Percentiles rank a stretch among this genome's conserved stretches.
These are phyloP conservation scores for Choreutis nemorana DNA, from an alignment of 2,888 invertebrate genomes.

Conservation along the genomic window DNA sequence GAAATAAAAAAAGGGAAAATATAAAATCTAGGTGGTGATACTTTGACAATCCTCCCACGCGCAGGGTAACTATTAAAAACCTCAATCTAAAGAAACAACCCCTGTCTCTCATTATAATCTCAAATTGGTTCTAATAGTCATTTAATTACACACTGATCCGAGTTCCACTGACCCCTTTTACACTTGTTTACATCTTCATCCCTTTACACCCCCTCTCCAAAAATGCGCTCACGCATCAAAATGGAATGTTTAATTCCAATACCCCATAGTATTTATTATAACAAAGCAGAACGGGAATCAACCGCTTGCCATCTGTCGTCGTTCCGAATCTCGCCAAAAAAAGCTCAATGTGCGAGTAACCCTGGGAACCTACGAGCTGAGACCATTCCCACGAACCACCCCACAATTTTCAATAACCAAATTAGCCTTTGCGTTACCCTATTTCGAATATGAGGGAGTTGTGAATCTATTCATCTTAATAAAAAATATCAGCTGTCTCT, in stretches of 20 bases:
- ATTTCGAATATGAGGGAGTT: slow-evolving; percentile 66
- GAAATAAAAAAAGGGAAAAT: no score
- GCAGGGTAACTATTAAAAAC: slow-evolving; percentile 34
- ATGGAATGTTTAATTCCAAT: slow-evolving; percentile 63
- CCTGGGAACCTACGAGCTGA: slow-evolving; percentile 71
- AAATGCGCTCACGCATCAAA: slow-evolving; percentile 58
- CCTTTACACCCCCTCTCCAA: slow-evolving; percentile 32
- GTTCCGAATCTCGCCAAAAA: slow-evolving; percentile 62
- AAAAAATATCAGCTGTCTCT: slow-evolving; percentile 51
- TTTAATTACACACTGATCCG: slow-evolving; percentile 52
- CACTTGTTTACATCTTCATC: slow-evolving; percentile 67
- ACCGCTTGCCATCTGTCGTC: slow-evolving; percentile 65
- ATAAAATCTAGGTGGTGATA: no score
- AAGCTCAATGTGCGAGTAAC: slow-evolving; percentile 63
- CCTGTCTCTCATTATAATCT: slow-evolving; percentile 49
- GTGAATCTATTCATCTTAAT: slow-evolving; percentile 63
- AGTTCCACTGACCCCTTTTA: slow-evolving; percentile 64
- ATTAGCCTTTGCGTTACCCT: slow-evolving; percentile 69
- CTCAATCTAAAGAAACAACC: slow-evolving; percentile 29
- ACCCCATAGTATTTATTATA: slow-evolving; percentile 61
- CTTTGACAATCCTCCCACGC: slow-evolving; percentile 20
- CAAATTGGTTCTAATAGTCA: slow-evolving; percentile 59
- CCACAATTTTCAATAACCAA: slow-evolving; percentile 68
- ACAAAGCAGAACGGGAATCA: slow-evolving; percentile 56
- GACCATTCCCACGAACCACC: slow-evolving; percentile 74